Percentiles rank a stretch among this genome's conserved stretches.
These are phyloP conservation scores for Onthophagus taurus DNA, from an alignment of 1,140 invertebrate genomes.

Conservation along the genomic window DNA sequence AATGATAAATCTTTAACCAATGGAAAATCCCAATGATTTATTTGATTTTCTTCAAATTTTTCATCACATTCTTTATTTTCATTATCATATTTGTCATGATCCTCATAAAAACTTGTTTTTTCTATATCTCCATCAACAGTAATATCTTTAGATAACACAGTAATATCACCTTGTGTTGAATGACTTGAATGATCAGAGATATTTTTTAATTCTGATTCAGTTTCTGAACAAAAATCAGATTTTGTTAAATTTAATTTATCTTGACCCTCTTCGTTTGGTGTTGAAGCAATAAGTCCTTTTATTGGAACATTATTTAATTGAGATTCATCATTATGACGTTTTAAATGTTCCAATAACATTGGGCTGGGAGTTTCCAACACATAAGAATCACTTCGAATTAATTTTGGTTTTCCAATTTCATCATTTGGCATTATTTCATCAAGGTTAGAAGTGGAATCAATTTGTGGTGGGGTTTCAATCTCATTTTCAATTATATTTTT, in stretches of 20 bases:
- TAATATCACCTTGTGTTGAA: no score
- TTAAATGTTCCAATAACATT: constrained; percentile 46
- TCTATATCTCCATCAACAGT: constrained; percentile 3
- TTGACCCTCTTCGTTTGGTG: neutral
- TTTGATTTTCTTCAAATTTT: neutral
- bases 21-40: no score
- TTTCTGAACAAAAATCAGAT: constrained; percentile 6
- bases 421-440: constrained; percentile 5
- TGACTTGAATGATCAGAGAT: constrained; percentile 14
- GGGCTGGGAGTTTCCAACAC: constrained; percentile 51
- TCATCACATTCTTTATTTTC: neutral
- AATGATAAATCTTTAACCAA: no score
- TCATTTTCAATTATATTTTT: neutral
- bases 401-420: constrained; percentile 31
- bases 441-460: constrained; percentile 1
- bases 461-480: neutral
- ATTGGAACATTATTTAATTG: no score
- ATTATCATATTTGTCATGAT: neutral
- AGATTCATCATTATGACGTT: constrained; percentile 20
- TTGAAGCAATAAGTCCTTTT: neutral
- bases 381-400: constrained; percentile 51
- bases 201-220: constrained; percentile 15
- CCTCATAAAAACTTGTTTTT: neutral
- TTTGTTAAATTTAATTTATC: neutral
- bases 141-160: constrained; percentile 9